Base-by-base conservation (phyloP, 2,797 vertebrate species). In the Kryptolebias ocellatus region DNA sequence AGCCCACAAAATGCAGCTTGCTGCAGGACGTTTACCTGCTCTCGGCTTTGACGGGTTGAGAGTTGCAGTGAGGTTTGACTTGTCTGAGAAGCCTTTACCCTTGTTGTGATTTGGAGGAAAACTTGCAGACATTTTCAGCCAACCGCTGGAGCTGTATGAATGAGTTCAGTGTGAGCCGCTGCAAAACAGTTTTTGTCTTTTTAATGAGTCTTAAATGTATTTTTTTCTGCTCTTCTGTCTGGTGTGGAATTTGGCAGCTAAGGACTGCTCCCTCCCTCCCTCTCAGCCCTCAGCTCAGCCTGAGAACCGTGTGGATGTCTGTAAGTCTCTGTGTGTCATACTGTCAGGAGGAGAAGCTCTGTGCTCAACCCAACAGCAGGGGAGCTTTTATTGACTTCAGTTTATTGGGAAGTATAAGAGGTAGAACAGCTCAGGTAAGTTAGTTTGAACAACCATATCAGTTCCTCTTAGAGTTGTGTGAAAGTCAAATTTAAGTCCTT, bases 211-310 rank as follows among this genome's bases (percentile, higher is more conserved):
- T 69, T 67, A 69, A 79, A 70, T 78, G 53, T 67, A 37, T 79
- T 72, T 78, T 66, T 72, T 77, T 75, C 53, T 68, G 60, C 68
- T 72, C 74, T 59, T 84, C 50, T 82, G 70, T 87, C 76, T 73
- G 28, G 79, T 90, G 84, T 86, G 89, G 89, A 92, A 89, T 90
- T 83, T 89, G 83, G 81, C 86, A 74, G 76, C 76, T 67, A 34
- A 29, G 71, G 70, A 56, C 70, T 67, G 72, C 79, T 76, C 87
- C 77, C 88, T 83, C 20, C 82, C 58, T 60, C 47, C 31, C 59
- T 61, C 84, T 64, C 66, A 76, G 16, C 70, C 70, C 80, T 72
- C 28, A 34, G 15, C 77, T 79, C 60, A 60, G 79, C 67, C 64
- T 60, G 53, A 73, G 83, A 74, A 59, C 70, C 72, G 74, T 79